A percentile compares a stretch with the other conserved stretches of the same genome.
These are phyloP conservation scores for Coptotermes formosanus DNA, from an alignment of 1,140 invertebrate genomes.

Conservation along the genomic window DNA sequence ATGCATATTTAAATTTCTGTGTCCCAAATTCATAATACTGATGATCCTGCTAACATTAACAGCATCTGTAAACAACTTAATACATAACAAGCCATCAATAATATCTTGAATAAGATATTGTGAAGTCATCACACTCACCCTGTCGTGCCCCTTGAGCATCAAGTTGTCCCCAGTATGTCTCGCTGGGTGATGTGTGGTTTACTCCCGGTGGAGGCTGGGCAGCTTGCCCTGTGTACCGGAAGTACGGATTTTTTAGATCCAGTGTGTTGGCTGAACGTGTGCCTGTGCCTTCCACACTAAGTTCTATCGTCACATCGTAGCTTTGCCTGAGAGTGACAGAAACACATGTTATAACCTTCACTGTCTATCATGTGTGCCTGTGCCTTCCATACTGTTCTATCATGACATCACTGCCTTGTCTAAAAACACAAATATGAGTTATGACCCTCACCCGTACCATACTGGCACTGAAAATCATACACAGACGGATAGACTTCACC, in stretches of 20 bases:
- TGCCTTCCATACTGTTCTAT: no score
- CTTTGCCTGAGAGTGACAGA: constrained; percentile 71
- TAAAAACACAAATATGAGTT: no score
- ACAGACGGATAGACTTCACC: no score
- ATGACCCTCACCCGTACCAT: no score
- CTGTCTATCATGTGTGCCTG: no score
- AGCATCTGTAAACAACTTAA: no score
- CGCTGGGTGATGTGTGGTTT: constrained; percentile 85
- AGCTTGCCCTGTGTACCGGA: constrained; percentile 86
- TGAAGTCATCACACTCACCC: constrained; percentile 42
- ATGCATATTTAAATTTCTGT: no score
- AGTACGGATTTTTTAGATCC: constrained; percentile 99
- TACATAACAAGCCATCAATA: background rate
- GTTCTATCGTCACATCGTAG: constrained; percentile 97
- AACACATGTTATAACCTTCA: no score
- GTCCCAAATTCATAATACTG: no score
- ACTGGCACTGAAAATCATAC: no score
- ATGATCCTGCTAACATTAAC: no score
- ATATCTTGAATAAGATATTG: constrained; percentile 26
- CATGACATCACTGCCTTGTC: no score
- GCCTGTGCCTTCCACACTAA: constrained; percentile 85
- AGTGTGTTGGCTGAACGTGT: constrained; percentile 82
- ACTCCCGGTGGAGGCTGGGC: constrained; percentile 86
- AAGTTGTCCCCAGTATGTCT: constrained; percentile 84
- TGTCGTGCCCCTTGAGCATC: constrained; percentile 71